A percentile compares a stretch with the other conserved stretches of the same genome.
Conservation (phyloP, 2,797 vertebrate species). For the Adrianichthys oophorus region DNA sequence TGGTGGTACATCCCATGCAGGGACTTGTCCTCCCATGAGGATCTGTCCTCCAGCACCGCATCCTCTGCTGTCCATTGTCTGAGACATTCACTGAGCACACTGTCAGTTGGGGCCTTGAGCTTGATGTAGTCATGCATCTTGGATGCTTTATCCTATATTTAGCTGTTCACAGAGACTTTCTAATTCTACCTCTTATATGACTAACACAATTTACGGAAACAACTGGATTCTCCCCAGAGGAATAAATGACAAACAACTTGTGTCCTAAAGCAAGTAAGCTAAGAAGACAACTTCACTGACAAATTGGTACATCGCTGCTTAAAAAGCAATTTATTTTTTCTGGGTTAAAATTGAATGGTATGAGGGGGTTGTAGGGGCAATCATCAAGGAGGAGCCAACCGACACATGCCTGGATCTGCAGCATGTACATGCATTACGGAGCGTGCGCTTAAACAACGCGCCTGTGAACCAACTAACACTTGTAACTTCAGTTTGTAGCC, state of each 20-base stretch:
- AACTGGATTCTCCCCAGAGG: neutral
- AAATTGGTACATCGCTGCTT: slow-evolving; percentile 26
- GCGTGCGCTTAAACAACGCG: slow-evolving; percentile 17
- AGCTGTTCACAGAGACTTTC: too few relatives aligned
- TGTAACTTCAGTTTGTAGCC: slow-evolving; percentile 72
- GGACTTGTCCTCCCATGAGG: too few relatives aligned
- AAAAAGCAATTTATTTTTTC: slow-evolving; percentile 12
- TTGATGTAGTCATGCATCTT: too few relatives aligned
- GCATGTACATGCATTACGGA: slow-evolving; percentile 14
- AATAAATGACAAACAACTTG: neutral
- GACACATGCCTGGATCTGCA: slow-evolving; percentile 23
- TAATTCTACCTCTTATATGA: too few relatives aligned
- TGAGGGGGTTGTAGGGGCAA: slow-evolving; percentile 19
- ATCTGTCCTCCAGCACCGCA: too few relatives aligned
- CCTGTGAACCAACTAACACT: slow-evolving; percentile 62
- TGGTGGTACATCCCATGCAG: too few relatives aligned
- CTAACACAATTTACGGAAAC: too few relatives aligned
- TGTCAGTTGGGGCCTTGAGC: too few relatives aligned
- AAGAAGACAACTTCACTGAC: slow-evolving; percentile 20
- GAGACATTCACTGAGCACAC: too few relatives aligned
- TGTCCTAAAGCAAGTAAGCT: slow-evolving; percentile 12
- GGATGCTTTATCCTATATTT: too few relatives aligned
- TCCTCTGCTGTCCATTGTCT: too few relatives aligned
- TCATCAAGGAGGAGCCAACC: slow-evolving; percentile 20
- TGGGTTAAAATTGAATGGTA: slow-evolving; percentile 46